Base-by-base conservation (phyloP, 1,140 invertebrate species). In the Zophobas morio region DNA sequence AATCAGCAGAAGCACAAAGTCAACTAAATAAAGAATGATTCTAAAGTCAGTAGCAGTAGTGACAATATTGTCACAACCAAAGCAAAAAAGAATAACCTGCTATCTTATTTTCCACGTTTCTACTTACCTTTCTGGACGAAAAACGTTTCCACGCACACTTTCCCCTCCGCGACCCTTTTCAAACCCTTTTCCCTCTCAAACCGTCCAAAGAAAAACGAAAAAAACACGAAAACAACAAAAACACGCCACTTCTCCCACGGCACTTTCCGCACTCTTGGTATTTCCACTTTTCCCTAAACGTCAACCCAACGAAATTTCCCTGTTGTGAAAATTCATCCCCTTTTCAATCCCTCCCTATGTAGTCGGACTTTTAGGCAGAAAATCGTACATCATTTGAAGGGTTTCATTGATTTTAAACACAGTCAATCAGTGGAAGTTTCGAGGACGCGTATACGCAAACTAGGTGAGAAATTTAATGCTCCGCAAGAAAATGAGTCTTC, bases 201-300 rank as follows among this genome's bases (percentile, higher is more conserved):
- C 33, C n/a, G 4, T 34, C 20, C 8, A 54, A 56, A 56, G 56
- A 51, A 33, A 40, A 36, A 51, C 32, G 6, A 56, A 32, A 74
- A 74, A 37, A 53, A 36, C 2, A n/a, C 33, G 39, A 74, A 57
- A 74, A 74, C 46, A 74, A 74, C 8, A 74, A 74, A 74, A 74
- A 74, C 72, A 74, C 35, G 72, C 40, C 56, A 35, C 46, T 51
- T 49, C 1, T 32, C 4, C 46, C 34, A 2, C 32, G 37, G 36
- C 53, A 56, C 56, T 47, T 57, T 57, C 56, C 36, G 51, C 72
- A 57, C 51, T 56, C 35, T 72, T 46, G 56, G 42, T 42, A 74
- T 74, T 75, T 75, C 6, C 40, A 70, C 46, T 51, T 63, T 74
- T 75, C 56, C 57, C 56, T 40, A 49, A 46, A 56, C 4, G n/a